Evolutionary conservation across 2,797 vertebrate genomes (phyloP).

Genomic region (Lithobates pipiens): DNA sequence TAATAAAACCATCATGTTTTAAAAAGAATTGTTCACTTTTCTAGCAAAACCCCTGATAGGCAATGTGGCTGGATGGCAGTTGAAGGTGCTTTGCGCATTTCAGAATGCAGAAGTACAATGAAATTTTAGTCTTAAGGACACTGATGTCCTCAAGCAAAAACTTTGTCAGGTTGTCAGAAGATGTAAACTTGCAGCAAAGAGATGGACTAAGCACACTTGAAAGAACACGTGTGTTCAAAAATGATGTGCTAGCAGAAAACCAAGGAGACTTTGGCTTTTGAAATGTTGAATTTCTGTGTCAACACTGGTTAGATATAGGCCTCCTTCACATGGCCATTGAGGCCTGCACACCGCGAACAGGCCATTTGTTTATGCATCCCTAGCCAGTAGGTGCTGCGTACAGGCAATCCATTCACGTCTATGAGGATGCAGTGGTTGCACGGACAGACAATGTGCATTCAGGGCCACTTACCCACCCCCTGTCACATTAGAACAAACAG

Average conservation of each 20-base stretch:
- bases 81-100: constrained; percentile 39
- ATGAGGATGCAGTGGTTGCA: no score
- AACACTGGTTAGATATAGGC: no score
- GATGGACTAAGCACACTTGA: constrained; percentile 44
- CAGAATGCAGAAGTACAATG: constrained; percentile 19
- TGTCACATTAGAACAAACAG: no score
- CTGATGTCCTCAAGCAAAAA: constrained; percentile 45
- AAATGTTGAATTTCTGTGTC: neutral
- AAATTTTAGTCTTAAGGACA: constrained; percentile 43
- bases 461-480: no score
- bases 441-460: no score
- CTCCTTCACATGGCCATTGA: no score
- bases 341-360: no score
- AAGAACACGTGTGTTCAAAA: constrained; percentile 26
- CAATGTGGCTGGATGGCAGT: constrained; percentile 23
- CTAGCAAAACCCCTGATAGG: constrained; percentile 11
- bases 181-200: constrained; percentile 29
- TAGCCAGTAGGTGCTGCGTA: no score
- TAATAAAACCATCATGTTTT: constrained; percentile 25
- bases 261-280: constrained; percentile 16
- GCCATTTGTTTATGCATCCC: no score
- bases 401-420: no score
- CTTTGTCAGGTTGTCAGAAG: constrained; percentile 53
- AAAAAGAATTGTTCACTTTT: constrained; percentile 24
- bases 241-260: constrained; percentile 23